Percentiles rank a stretch among this genome's conserved stretches.
Evolutionary conservation across 1,140 invertebrate species (phyloP).

Genomic region (Tribolium castaneum): DNA sequence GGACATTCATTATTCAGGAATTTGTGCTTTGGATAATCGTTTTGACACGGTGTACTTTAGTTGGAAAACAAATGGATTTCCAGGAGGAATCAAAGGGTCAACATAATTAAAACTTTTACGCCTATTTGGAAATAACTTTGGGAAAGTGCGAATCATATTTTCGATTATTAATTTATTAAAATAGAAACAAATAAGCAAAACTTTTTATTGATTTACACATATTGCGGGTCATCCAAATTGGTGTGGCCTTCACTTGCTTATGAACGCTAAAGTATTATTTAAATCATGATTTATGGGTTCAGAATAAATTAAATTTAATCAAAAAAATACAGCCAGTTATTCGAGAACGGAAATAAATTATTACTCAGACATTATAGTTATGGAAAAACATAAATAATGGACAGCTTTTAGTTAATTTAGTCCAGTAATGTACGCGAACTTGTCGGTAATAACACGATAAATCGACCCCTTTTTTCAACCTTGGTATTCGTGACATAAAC

Average conservation of each 20-base stretch:
- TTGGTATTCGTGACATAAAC: background rate
- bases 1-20: slow-evolving; percentile 3
- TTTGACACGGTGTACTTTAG: background rate
- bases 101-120: background rate
- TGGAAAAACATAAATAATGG: background rate
- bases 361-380: background rate
- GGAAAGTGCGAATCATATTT: background rate
- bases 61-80: too few species aligned
- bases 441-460: background rate
- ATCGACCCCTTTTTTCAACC: slow-evolving; percentile 4
- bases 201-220: slow-evolving; percentile 17
- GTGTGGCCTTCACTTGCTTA: background rate
- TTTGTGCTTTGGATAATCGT: background rate
- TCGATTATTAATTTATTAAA: background rate
- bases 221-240: background rate
- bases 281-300: too few species aligned
- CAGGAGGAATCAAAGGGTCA: too few species aligned
- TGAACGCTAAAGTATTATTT: too few species aligned
- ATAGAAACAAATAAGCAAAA: background rate
- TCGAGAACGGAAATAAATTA: background rate
- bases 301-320: background rate
- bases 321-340: background rate
- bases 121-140: too few species aligned
- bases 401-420: background rate
- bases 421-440: background rate